Base-by-base conservation (phyloP, 2,888 invertebrate genomes). In the Stegophylla sp. region DNA sequence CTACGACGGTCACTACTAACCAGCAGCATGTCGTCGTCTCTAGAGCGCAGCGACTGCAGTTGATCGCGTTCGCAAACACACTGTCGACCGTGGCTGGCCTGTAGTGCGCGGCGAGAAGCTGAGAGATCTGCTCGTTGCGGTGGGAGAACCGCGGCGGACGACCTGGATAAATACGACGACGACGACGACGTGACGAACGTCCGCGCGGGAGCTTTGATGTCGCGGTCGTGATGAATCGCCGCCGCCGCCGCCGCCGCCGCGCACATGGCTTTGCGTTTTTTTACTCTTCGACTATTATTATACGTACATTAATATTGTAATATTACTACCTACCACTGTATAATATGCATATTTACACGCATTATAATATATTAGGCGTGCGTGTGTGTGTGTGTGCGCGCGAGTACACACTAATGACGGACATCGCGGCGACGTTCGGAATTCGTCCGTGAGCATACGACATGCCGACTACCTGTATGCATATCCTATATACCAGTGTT, bases 31-130 rank as follows among this genome's bases (percentile, higher is more conserved):
- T 51, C 51, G 45, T 48, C 45, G 59, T 26, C 64, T 3, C 17
- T 41, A 34, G 26, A 4, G 13, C 34, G 15, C 64, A 13, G 56
- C 74, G 74, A 75, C 77, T 59, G 45, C 56, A 48, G 56, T 23
- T 45, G 67, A 48, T 34, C 77, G 69, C 59, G 69, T 48, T 59
- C 69, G 67, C 69, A 59, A 77, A 45, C 69, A 17, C 20, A 77
- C 77, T 77, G 59, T 41, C n/a, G 43, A 15, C n/a, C 34, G 34
- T 34, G 34, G 17, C 23, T 56, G 56, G n/a, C n/a, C 34, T 28
- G 20, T 1, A 17, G 64, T 53, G 53, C 20, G 26, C 61, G 48
- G 64, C 10, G 75, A 63, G 48, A 64, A 20, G 43, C 43, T n/a
- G 66, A 12, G n/a, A 28, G 3, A 64, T n/a, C n/a, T 12, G 28